Evolutionary conservation across 2,888 invertebrate species (phyloP).

Genomic region (Terebella lapidaria): DNA sequence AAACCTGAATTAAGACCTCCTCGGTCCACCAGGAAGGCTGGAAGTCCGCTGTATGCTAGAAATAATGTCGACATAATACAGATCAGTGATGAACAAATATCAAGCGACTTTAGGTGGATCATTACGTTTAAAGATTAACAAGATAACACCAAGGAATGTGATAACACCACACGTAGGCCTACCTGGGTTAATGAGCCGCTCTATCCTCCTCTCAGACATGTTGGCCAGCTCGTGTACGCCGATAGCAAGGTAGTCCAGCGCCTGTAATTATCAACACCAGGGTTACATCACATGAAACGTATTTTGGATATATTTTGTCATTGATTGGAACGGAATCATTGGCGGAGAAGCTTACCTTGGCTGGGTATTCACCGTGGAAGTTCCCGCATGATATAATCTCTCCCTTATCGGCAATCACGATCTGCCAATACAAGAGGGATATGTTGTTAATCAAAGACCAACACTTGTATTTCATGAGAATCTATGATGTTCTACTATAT

Average conservation of each 20-base stretch:
- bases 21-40: conserved; percentile 63
- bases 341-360: conserved; percentile 60
- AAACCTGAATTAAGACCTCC: conserved; percentile 69
- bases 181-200: conserved; percentile 64
- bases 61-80: conserved; percentile 5
- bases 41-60: conserved; percentile 61
- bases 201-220: conserved; percentile 65
- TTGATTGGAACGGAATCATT: too few species aligned
- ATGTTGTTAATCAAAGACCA: too few species aligned
- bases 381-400: conserved; percentile 67
- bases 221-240: conserved; percentile 64
- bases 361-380: conserved; percentile 69
- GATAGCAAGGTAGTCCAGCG: conserved; percentile 64
- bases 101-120: too few species aligned
- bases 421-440: conserved; percentile 28
- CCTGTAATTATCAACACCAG: too few species aligned
- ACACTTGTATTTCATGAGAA: too few species aligned
- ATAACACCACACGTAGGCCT: too few species aligned
- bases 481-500: too few species aligned
- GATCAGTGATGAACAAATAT: background rate
- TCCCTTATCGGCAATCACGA: conserved; percentile 53
- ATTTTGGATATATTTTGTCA: too few species aligned
- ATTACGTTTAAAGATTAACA: too few species aligned
- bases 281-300: too few species aligned
- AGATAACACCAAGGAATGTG: too few species aligned